phyloP scores from a whole-genome alignment of 2,113 vertebrate genomes.

The Vulpes vulpes region DNA sequence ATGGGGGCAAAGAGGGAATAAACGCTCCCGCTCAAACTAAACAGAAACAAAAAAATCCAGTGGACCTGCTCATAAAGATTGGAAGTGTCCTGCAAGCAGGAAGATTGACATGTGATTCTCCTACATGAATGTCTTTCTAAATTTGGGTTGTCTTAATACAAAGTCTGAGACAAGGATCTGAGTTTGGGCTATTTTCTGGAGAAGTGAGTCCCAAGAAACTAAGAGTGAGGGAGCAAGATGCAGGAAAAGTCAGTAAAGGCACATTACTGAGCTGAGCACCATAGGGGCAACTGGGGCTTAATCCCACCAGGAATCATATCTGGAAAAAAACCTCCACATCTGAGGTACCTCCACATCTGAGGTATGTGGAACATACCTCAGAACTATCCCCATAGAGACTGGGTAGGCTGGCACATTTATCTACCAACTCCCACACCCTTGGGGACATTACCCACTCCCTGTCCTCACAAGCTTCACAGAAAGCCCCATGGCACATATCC shows the following conservation, averaged over 20 bases:
- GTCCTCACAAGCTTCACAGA: background rate
- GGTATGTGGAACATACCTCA: background rate
- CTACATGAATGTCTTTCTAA: fast-evolving
- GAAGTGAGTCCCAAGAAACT: background rate
- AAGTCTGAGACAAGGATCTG: background rate
- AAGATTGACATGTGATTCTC: background rate
- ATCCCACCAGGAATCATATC: background rate
- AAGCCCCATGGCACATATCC: background rate
- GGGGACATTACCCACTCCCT: too few relatives aligned
- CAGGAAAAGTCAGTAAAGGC: background rate
- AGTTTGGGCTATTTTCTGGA: background rate
- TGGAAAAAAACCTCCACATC: background rate
- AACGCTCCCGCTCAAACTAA: too few relatives aligned
- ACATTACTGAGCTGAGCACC: background rate
- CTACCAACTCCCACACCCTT: background rate
- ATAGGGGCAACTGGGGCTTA: background rate
- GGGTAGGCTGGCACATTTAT: too few relatives aligned
- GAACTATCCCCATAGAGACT: background rate
- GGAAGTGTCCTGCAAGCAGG: background rate
- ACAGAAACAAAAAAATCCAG: background rate
- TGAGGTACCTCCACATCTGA: too few relatives aligned
- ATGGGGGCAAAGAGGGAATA: fast-evolving
- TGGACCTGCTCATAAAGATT: background rate
- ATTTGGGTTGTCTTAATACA: background rate
- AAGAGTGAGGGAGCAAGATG: background rate